Evolutionary conservation across 2,113 vertebrate genomes (phyloP).

Genomic region (Numida meleagris): DNA sequence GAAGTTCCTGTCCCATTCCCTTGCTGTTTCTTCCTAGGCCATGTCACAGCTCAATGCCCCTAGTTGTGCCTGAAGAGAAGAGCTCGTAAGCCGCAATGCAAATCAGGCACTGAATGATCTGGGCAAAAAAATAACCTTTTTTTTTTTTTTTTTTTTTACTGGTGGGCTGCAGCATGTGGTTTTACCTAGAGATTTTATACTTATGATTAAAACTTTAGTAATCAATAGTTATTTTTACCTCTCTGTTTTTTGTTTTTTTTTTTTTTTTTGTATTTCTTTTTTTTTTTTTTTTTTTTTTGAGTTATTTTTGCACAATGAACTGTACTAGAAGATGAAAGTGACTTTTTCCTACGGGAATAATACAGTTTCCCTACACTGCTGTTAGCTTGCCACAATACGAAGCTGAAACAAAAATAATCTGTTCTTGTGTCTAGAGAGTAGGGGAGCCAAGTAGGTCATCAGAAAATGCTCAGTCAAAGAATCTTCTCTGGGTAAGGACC

Average conservation of each 20-base stretch:
- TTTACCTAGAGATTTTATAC: no score
- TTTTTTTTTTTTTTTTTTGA: neutral
- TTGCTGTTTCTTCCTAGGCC: neutral
- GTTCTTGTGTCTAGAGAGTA: neutral
- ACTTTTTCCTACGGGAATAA: neutral
- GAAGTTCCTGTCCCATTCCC: neutral
- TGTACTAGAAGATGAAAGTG: neutral
- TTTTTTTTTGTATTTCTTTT: no score
- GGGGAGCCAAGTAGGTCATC: neutral
- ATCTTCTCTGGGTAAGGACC: neutral
- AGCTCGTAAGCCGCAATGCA: neutral
- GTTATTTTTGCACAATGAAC: neutral
- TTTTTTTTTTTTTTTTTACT: neutral
- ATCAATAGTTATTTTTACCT: no score
- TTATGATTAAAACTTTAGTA: no score
- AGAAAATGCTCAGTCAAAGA: neutral
- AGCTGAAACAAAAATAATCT: neutral
- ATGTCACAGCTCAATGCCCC: neutral
- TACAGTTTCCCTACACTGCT: neutral
- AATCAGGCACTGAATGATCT: neutral
- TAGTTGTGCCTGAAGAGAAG: neutral
- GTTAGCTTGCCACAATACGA: neutral
- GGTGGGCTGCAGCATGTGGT: no score
- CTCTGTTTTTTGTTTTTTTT: no score
- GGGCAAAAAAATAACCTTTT: neutral